These are phyloP conservation scores for Patagioenas fasciata DNA, from an alignment of 2,113 vertebrate genomes.

Conservation along the genomic window DNA sequence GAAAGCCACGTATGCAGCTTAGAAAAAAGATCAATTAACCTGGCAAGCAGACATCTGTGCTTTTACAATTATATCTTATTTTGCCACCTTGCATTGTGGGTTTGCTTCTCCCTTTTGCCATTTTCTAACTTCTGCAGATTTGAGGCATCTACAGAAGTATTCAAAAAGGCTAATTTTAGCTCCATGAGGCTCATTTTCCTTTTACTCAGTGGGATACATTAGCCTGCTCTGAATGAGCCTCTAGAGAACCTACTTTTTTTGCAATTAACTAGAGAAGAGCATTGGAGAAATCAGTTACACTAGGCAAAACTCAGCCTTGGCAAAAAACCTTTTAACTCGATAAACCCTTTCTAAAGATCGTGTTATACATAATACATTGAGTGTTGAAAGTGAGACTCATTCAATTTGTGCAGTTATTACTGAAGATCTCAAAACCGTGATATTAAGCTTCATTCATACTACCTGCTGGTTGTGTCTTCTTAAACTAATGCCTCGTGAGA, in stretches of 20 bases:
- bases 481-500: background rate
- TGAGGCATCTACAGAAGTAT: background rate
- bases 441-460: conserved; percentile 1
- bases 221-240: background rate
- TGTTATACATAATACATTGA: background rate
- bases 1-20: background rate
- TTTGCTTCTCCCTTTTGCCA: background rate
- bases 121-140: background rate
- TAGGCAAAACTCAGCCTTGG: background rate
- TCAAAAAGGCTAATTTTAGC: background rate
- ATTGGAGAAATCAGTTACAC: background rate
- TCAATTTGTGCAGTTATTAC: conserved; percentile 9
- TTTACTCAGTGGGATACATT: background rate
- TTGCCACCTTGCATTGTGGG: background rate
- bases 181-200: background rate
- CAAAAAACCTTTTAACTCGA: conserved; percentile 16
- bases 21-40: background rate
- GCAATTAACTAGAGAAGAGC: background rate
- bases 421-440: background rate
- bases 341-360: background rate
- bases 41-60: background rate
- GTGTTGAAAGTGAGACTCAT: background rate
- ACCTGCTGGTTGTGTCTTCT: background rate
- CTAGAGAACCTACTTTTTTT: background rate
- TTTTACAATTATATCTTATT: background rate